These are phyloP conservation scores for Melanostoma mellinum DNA, from an alignment of 2,888 invertebrate species.

Conservation along the genomic window DNA sequence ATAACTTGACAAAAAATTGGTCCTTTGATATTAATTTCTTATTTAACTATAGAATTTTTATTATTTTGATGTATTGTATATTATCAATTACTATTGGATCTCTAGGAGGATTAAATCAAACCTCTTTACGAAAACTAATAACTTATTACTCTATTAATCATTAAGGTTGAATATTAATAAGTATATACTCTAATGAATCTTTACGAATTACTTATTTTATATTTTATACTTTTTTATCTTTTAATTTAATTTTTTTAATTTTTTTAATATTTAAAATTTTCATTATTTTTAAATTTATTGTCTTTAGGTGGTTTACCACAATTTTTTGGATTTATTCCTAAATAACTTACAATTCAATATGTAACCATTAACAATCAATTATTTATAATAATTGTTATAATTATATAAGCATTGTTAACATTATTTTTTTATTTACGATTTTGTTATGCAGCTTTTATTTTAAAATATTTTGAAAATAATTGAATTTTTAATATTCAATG, in stretches of 20 bases:
- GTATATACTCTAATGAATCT: constrained; percentile 82
- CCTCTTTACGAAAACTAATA: constrained; percentile 84
- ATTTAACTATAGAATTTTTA: constrained; percentile 82
- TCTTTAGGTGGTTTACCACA: constrained; percentile 85
- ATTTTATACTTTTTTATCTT: constrained; percentile 82
- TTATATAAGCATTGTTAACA: constrained; percentile 83
- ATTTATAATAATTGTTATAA: constrained; percentile 82
- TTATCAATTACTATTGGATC: constrained; percentile 83
- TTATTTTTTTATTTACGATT: constrained; percentile 84
- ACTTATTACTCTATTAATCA: constrained; percentile 86
- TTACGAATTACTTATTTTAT: constrained; percentile 83
- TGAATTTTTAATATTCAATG: constrained; percentile 80
- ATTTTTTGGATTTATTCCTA: constrained; percentile 85
- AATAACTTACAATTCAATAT: constrained; percentile 84
- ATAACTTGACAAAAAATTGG: constrained; percentile 87
- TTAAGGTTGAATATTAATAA: constrained; percentile 84
- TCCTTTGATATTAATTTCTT: constrained; percentile 84
- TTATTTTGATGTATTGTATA: constrained; percentile 82
- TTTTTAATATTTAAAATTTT: constrained; percentile 83
- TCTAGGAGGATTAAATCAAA: constrained; percentile 83
- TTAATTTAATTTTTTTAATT: constrained; percentile 82
- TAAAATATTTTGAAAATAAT: constrained; percentile 83
- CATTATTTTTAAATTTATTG: constrained; percentile 83
- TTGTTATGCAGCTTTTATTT: constrained; percentile 82
- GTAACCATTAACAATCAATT: constrained; percentile 82